Conservation (phyloP, 2,113 vertebrate genomes). For the Lagenorhynchus albirostris region DNA sequence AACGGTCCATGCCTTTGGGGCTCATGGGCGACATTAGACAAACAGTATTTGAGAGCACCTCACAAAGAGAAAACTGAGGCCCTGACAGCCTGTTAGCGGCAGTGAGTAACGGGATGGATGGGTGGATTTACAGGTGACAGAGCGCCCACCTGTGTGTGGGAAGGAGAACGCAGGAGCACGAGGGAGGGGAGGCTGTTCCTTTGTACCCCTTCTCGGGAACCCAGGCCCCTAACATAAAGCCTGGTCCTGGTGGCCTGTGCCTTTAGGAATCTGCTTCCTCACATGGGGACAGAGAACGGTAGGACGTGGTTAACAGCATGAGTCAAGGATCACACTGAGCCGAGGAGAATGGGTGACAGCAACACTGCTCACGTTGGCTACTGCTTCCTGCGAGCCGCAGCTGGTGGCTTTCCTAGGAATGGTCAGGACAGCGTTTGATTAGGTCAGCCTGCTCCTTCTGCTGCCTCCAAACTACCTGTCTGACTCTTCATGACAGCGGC, state of each 20-base stretch:
- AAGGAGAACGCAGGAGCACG: too few species aligned
- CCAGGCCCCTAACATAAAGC: background rate
- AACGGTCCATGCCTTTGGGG: background rate
- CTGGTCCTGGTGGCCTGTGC: background rate
- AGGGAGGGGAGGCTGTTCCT: too few species aligned
- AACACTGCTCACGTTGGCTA: background rate
- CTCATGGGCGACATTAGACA: constrained; percentile 24
- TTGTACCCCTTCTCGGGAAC: background rate
- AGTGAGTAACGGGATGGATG: background rate
- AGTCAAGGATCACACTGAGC: background rate
- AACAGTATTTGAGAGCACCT: background rate
- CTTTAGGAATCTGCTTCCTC: background rate
- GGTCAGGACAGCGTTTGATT: background rate
- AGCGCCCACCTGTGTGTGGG: too few species aligned
- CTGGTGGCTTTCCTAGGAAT: background rate
- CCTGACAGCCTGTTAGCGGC: background rate
- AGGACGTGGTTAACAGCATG: background rate
- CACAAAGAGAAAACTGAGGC: background rate
- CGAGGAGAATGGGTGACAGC: background rate
- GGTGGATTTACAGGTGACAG: background rate
- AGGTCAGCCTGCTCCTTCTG: constrained; percentile 45
- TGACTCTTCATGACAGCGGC: background rate
- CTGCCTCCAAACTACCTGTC: constrained; percentile 30
- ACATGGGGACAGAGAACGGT: background rate
- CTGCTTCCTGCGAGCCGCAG: background rate